Base-by-base conservation (phyloP, 37 sponge, comb jelly and placozoan genomes). In the Hexactinellida sp. region DNA sequence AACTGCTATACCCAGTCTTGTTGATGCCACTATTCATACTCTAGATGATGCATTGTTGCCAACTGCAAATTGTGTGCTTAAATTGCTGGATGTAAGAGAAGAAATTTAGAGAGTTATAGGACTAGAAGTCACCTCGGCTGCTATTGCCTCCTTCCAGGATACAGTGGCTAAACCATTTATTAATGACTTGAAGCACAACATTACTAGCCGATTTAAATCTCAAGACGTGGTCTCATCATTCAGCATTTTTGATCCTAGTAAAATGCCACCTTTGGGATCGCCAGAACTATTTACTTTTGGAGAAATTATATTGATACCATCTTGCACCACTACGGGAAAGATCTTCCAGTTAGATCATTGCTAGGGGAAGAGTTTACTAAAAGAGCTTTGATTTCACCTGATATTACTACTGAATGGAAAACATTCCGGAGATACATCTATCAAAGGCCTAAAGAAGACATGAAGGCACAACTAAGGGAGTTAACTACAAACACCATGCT, bases 61-160 rank as follows among this genome's bases (percentile, higher is more conserved):
- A 84, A 84, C 88, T 52, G 90, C 92, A 34, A 89, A 89, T 84
- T 92, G 86, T 90, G 87, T 89, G 37, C 76, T 92, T 24, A 88
- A 90, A 71, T 86, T 92, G 32, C 54, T 41, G 32, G 90, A 92
- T 28, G 85, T 54, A 23, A 37, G 28, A 36, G 87, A 86, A 10
- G 28, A 54, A 25, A 71, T 87, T 36, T 85, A 85, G 41, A 54
- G 37, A 85, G 88, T 71, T 36, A 54, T 84, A 36, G 89, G 86
- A 37, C 38, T 87, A 1, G 87, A 63, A 36, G 52, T 47, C 52
- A 47, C 9, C 52, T 47, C 52, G 9, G 86, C 37, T 37, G 88
- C 88, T 38, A 89, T 92, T 36, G 0, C 13, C 16, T 25, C 84
- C 28, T 92, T 92, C 39, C 88, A 88, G 52, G 88, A 91, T 32